Base-by-base conservation (phyloP, 2,888 invertebrate species). In the Heliconius cydno region DNA sequence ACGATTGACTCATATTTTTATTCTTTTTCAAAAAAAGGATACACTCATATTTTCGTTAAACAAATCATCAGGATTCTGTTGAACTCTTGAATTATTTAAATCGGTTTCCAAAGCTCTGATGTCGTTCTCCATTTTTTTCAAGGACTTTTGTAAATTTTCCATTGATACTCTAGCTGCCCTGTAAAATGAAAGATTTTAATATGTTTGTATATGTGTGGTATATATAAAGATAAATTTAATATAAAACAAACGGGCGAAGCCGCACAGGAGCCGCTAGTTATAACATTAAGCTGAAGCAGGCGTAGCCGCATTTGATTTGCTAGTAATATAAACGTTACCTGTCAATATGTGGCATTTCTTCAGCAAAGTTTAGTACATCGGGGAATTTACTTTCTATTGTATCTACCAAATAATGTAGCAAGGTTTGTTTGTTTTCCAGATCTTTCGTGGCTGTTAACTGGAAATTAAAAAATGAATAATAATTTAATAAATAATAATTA, bases 341-440 rank as follows among this genome's bases (percentile, higher is more conserved):
- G 90, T 98, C 98, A 22, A 99, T 96, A 88, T 99, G 99, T 4
- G 97, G 96, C 90, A 99, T 96, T 89, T 99, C 99, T 84, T 98
- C 98, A 0, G 96, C 95, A 87, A 99, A 99, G 79, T 93, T 96
- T 22, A 98, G 90, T 38, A 97, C 96, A 76, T 99, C 98, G 0
- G 98, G 98, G 91, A 98, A 98, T 86, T 98, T 98, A 79, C 95
- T 96, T 90, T 99, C 98, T 80, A 98, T 96, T 0, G 97, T 97
- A 84, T 98, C 97, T 0, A 97, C 98, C 78, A 99, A 92, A 88
- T 98, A 99, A 91, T 99, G 99, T 72, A 99, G 95, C 34, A 99
- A 92, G 0, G 99, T 99, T 83, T 97, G 97, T 87, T 98, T 98
- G 90, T 99, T 99, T 86, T 99, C 98, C 67, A 97, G 95, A 88